These are phyloP conservation scores for Boloria euphrosyne DNA, from an alignment of 2,888 invertebrate genomes.

Conservation along the genomic window DNA sequence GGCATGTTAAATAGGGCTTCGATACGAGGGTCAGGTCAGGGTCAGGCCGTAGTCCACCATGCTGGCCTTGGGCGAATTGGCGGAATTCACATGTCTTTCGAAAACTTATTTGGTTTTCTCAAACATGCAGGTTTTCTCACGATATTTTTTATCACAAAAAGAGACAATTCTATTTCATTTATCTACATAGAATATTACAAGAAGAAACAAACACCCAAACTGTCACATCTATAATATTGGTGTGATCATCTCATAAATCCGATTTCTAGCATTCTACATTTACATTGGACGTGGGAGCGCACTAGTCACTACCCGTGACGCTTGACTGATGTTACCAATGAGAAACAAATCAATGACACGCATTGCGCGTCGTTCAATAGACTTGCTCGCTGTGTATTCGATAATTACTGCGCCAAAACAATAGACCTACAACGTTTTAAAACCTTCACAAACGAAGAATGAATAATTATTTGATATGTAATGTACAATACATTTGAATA, in stretches of 20 bases:
- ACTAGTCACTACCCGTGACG: slow-evolving; percentile 50
- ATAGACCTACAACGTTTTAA: slow-evolving; percentile 3
- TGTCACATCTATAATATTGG: no score
- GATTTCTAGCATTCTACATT: slow-evolving; percentile 24
- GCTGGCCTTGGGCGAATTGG: no score
- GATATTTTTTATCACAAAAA: no score
- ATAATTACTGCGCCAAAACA: slow-evolving; percentile 46
- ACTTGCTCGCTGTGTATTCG: slow-evolving; percentile 20
- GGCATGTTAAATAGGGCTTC: no score
- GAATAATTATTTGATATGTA: slow-evolving; percentile 1
- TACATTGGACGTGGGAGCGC: slow-evolving; percentile 63
- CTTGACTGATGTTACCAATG: slow-evolving; percentile 77
- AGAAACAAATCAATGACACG: slow-evolving; percentile 65
- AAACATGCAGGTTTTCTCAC: no score
- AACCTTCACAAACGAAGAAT: slow-evolving; percentile 14
- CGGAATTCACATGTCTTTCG: no score
- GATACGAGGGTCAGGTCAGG: no score
- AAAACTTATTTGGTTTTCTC: no score
- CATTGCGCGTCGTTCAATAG: slow-evolving; percentile 29
- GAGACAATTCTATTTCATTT: no score
- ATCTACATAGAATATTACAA: no score
- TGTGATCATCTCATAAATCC: slow-evolving; percentile 20
- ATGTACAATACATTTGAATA: neutral
- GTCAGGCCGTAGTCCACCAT: no score
- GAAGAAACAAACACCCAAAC: no score